Conservation (phyloP, 92 coral and sea anemone genomes). For the Porites cylindrica region DNA sequence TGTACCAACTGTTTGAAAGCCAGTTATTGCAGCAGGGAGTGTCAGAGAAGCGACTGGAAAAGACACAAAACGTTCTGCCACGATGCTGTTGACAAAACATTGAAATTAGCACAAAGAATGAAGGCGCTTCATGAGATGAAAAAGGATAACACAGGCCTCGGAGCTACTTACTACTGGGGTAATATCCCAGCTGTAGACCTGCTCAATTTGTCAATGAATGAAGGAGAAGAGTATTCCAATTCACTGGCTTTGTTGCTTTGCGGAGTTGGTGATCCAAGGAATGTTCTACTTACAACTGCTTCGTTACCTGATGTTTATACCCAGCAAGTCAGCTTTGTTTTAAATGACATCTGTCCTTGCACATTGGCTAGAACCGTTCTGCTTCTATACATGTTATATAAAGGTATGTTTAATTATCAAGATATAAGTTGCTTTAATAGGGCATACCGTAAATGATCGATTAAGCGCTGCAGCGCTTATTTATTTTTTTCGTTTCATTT, state of each 20-base stretch:
- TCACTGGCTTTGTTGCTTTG: background rate
- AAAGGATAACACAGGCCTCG: background rate
- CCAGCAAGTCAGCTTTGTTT: constrained; percentile 62
- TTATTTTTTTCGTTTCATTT: too few relatives aligned
- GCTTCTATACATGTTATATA: constrained; percentile 72
- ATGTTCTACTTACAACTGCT: constrained; percentile 66
- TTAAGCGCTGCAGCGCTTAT: too few relatives aligned
- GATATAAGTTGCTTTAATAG: too few relatives aligned
- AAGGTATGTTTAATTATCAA: constrained; percentile 34
- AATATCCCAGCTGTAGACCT: constrained; percentile 77
- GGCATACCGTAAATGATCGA: too few relatives aligned
- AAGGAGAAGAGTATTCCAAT: constrained; percentile 61
- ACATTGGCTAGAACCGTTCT: constrained; percentile 80
- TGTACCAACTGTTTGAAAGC: constrained; percentile 61
- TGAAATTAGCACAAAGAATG: background rate
- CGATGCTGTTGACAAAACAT: constrained; percentile 23
- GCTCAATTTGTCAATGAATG: constrained; percentile 73
- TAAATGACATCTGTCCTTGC: constrained; percentile 73
- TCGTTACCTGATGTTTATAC: constrained; percentile 57
- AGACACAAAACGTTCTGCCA: constrained; percentile 63
- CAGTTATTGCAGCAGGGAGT: constrained; percentile 65
- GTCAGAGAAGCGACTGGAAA: constrained; percentile 50
- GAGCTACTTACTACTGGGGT: constrained; percentile 75
- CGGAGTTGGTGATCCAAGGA: constrained; percentile 50
- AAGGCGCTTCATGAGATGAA: background rate